phyloP scores from a whole-genome alignment of 2,113 vertebrate genomes.

The Campylomormyrus tamandua region DNA sequence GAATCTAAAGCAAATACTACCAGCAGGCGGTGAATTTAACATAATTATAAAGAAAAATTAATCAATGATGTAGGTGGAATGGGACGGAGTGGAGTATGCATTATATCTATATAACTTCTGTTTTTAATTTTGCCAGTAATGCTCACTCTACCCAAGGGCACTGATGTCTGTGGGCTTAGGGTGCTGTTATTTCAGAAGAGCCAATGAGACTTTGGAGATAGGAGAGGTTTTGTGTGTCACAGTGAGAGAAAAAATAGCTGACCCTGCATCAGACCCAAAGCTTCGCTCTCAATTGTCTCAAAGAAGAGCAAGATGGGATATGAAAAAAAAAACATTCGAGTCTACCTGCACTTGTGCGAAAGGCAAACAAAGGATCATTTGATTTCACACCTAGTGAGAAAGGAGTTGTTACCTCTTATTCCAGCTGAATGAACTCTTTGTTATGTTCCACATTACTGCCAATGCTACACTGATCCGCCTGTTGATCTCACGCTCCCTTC shows the following conservation, averaged over 20 bases:
- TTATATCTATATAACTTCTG: not conserved
- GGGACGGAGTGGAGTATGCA: not conserved
- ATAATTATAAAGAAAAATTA: not conserved
- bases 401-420: not conserved
- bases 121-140: not conserved
- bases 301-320: not conserved
- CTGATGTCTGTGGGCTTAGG: not conserved
- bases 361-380: not conserved
- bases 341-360: not conserved
- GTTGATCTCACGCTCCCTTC: too few relatives aligned
- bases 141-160: not conserved
- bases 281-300: not conserved
- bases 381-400: not conserved
- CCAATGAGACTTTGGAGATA: not conserved
- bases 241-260: not conserved
- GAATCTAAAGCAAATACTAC: slow-evolving; percentile 4
- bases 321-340: not conserved
- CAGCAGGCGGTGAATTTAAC: not conserved
- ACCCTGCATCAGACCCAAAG: not conserved
- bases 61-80: not conserved
- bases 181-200: not conserved
- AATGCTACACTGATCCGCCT: too few relatives aligned
- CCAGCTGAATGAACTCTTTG: not conserved
- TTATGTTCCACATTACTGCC: not conserved
- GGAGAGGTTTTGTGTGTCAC: not conserved